A percentile compares a stretch with the other conserved stretches of the same genome.
Conservation (phyloP, 2,888 invertebrate genomes). For the Nyleta sp. region DNA sequence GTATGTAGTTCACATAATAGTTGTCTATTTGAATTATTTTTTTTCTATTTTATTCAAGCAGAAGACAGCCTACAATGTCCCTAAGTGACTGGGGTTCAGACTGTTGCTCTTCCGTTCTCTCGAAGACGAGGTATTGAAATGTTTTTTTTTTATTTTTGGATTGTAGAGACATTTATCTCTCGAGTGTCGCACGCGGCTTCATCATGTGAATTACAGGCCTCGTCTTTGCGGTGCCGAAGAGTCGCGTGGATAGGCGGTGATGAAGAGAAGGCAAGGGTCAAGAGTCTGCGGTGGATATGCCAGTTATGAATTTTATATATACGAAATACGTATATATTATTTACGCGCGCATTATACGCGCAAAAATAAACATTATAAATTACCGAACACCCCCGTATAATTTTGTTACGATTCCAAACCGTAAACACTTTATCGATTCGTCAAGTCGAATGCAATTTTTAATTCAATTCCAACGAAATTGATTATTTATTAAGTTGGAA, state of each 20-base stretch:
- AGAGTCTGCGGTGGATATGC: slow-evolving; percentile 69
- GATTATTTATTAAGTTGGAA: too few species aligned
- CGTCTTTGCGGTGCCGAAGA: slow-evolving; percentile 78
- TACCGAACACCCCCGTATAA: not conserved
- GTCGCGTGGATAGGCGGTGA: slow-evolving; percentile 82
- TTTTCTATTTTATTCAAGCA: too few species aligned
- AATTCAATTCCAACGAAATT: too few species aligned
- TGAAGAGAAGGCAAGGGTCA: slow-evolving; percentile 70
- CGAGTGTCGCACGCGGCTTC: slow-evolving; percentile 82
- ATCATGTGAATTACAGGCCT: slow-evolving; percentile 81
- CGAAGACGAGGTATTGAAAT: too few species aligned
- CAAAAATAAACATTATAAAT: slow-evolving; percentile 6
- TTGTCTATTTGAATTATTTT: too few species aligned
- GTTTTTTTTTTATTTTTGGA: slow-evolving; percentile 72
- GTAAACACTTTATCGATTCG: too few species aligned
- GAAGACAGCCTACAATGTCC: too few species aligned
- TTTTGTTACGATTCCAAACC: too few species aligned
- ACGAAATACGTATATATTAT: slow-evolving; percentile 38
- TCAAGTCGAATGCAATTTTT: too few species aligned
- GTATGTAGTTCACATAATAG: too few species aligned
- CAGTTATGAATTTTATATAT: slow-evolving; percentile 63
- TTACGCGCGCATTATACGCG: slow-evolving; percentile 13
- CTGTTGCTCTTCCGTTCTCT: too few species aligned
- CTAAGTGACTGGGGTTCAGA: too few species aligned
- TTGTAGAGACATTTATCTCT: slow-evolving; percentile 76